These are phyloP conservation scores for Platycheirus albimanus DNA, from an alignment of 2,888 invertebrate genomes.

Conservation along the genomic window DNA sequence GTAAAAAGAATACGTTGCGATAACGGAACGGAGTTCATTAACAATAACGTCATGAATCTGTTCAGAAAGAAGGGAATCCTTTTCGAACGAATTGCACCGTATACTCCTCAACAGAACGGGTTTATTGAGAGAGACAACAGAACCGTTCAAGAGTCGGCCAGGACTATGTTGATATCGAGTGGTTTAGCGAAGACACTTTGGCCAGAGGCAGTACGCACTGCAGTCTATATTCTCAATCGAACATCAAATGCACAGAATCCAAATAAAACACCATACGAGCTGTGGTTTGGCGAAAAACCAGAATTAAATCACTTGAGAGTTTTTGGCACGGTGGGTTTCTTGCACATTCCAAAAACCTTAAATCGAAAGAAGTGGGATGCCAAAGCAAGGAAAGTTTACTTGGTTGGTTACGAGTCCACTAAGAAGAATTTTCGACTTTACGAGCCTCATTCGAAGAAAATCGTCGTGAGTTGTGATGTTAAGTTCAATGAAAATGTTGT, in stretches of 20 bases:
- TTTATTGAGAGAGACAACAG: slow-evolving; percentile 32
- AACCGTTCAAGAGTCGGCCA: slow-evolving; percentile 59
- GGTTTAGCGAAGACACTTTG: slow-evolving; percentile 73
- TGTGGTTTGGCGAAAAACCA: too few species aligned
- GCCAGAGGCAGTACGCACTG: slow-evolving; percentile 76
- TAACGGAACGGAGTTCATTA: slow-evolving; percentile 38
- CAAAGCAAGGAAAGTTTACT: too few species aligned
- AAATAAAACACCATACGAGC: too few species aligned
- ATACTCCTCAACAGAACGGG: slow-evolving; percentile 74
- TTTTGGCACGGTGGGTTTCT: too few species aligned
- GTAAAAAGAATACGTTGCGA: slow-evolving; percentile 11
- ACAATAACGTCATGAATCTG: neutral
- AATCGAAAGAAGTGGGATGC: too few species aligned
- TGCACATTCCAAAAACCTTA: too few species aligned
- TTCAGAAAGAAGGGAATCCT: slow-evolving; percentile 3
- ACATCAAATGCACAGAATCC: neutral
- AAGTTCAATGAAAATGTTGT: too few species aligned
- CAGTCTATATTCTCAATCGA: slow-evolving; percentile 75
- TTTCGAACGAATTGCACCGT: slow-evolving; percentile 36
- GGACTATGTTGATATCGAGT: slow-evolving; percentile 75
- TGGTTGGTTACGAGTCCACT: too few species aligned
- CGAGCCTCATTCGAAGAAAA: too few species aligned
- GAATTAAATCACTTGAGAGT: too few species aligned
- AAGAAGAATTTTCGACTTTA: too few species aligned
- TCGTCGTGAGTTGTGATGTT: too few species aligned